Base-by-base conservation (phyloP, 2,113 vertebrate species). In the Antigone vipio region DNA sequence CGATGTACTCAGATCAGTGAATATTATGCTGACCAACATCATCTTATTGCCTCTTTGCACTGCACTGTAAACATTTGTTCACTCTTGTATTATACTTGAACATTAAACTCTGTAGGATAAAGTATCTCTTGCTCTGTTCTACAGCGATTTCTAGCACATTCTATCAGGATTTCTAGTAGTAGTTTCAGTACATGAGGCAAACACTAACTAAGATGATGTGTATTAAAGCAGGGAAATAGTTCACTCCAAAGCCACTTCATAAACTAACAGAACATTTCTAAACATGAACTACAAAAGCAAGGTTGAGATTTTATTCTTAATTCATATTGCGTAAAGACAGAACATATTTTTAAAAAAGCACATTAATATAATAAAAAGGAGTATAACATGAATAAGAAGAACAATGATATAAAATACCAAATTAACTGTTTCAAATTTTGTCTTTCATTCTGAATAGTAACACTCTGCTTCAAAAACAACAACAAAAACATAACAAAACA, bases 11-110 rank as follows among this genome's bases (percentile, higher is more conserved):
- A 86, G 53, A 89, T 59, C 68, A 81, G 76, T 80, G 89, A 86
- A 49, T 88, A 86, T 83, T 94, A 80, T 66, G 50, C 89, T 94
- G 87, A 92, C 92, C 96, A 84, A 58, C 92, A 84, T 89, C 73
- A 90, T 71, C 50, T 74, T 81, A 88, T 9, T 34, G 63, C 30
- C 27, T 77, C 40, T 86, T 64, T 56, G 58, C 50, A 44, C 44
- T 56, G 44, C 62, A 89, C 34, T 82, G 60, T 88, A 92, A 91
- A 95, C 45, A 76, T 62, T 81, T 66, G 35, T 94, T 89, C 63
- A 95, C 45, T 92, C 1, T 11, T 49, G 15, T 55, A 68, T 73
- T 76, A 83, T 30, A 84, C 53, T 53, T 80, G 12, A 95, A 60
- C 21, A 45, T 53, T 69, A 62, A 91, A 86, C 11, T 71, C 60